Evolutionary conservation across 2,797 vertebrate genomes (phyloP), one percentile per base, ranked within the genome.

Genomic region (Scolopax rusticola): DNA sequence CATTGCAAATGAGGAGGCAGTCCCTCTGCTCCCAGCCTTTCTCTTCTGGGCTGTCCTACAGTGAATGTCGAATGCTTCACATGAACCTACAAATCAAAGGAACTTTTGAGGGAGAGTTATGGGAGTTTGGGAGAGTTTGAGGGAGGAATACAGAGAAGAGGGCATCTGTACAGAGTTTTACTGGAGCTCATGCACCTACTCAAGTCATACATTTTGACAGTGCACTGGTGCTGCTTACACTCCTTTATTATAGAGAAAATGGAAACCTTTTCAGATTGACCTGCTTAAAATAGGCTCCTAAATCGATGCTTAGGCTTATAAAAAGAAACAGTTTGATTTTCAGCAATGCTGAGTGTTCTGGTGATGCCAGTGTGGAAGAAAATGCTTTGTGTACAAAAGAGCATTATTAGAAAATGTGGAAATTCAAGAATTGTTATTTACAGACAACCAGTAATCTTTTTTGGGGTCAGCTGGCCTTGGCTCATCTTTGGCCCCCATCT

Each of bases 311-410:
- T 94, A 75, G 68, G 45, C 45, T 47, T 85, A 92, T 93, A 95
- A 96, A 93, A 91, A 94, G 88, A 91, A 81, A 15, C 47, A 79
- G 69, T 75, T 93, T 89, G n/a, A 86, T 96, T 94, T 91, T 94
- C 82, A 93, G 87, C 70, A 73, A 33, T 73, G 77, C 76, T 86
- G 83, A 92, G 47, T 73, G 47, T 89, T 93, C 76, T 93, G 87
- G 40, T 79, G 70, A 45, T 90, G 69, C 65, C 33, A 73, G 48
- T 33, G 36, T 81, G 54, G 38, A 94, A 89, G 25, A 91, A 91
- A 92, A 89, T 48, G 27, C 73, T 93, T 91, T 95, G 50, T 51
- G 33, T 86, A 93, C 74, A 51, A 7, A 89, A 90, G 61, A 9
- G 15, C 67, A 45, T 86, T 92, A 91, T 91, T 73, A 88, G 65